Evolutionary conservation across 2,888 invertebrate species (phyloP).

Genomic region (Catonia carolina): DNA sequence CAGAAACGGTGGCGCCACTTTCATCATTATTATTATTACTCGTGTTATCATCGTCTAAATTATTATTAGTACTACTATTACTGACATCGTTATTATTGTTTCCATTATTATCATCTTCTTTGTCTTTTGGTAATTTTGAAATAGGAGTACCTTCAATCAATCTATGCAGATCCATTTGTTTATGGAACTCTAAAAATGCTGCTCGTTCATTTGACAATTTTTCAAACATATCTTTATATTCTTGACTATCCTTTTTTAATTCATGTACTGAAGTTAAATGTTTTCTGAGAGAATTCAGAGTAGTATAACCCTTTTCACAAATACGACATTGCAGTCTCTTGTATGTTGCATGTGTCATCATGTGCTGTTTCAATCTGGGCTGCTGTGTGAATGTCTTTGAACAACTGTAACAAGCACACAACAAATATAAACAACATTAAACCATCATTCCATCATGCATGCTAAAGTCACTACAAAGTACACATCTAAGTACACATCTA

Average conservation of each 20-base stretch:
- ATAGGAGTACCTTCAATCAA: no score
- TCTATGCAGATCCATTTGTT: no score
- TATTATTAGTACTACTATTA: not conserved
- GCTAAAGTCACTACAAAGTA: no score
- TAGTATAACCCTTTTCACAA: slow-evolving; percentile 48
- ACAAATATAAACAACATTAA: not conserved
- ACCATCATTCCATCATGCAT: no score
- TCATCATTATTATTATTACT: not conserved
- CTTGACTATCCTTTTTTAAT: not conserved
- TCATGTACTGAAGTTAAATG: slow-evolving; percentile 41
- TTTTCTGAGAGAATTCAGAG: slow-evolving; percentile 45
- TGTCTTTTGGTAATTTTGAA: not conserved
- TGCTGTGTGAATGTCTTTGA: slow-evolving; percentile 31
- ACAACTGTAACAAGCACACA: slow-evolving; percentile 28
- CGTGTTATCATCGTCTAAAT: not conserved
- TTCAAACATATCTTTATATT: not conserved
- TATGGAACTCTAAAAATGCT: not conserved
- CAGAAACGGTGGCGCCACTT: not conserved
- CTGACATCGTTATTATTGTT: not conserved
- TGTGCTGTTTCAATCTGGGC: slow-evolving; percentile 40
- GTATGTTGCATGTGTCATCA: slow-evolving; percentile 46
- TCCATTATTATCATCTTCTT: not conserved
- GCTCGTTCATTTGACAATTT: not conserved
- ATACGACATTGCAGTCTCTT: slow-evolving; percentile 49
- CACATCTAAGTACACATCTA: no score